Evolutionary conservation across 2,113 vertebrate genomes (phyloP), one percentile per base, ranked within the genome.

Genomic region (Brachyistius frenatus): DNA sequence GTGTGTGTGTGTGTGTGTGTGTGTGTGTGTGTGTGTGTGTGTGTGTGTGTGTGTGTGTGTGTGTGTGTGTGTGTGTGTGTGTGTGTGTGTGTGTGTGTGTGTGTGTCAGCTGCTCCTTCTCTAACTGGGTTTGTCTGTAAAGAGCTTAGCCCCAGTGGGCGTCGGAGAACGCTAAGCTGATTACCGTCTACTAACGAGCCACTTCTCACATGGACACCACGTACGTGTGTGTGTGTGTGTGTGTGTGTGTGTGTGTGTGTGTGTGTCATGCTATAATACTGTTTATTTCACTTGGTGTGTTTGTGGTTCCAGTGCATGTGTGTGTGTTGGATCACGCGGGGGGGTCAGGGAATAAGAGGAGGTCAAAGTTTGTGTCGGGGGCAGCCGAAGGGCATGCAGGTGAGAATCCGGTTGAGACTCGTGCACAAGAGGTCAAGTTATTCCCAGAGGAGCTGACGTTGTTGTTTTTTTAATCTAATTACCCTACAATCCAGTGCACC

Each of bases 71-170:
- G 23, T 23, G 23, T 23, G 23, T 83, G 73, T 74, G 75, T 49
- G 66, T 73, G 46, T 53, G 67, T 31, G 54, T 58, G 75, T 75
- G 66, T 65, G 70, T 81, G 66, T 44, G 46, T 80, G 77, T 85
- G 53, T 80, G 49, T 13, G 68, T 87, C 73, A 73, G 85, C 81
- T 35, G 66, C 69, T 77, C 3, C 69, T 56, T 61, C 63, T 80
- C 80, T 91, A 91, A 93, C 87, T 76, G 83, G 74, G 87, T 90
- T 88, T 85, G 89, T 91, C 88, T 76, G 74, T 93, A 92, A 93
- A 91, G 89, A 92, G 92, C 89, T 94, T 92, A 93, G 81, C 39
- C 72, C 86, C 79, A 33, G 78, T 90, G 92, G 87, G 82, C 69
- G 73, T 86, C 68, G 82, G 74, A 81, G 88, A 87, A 71, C 82